Evolutionary conservation across 2,888 invertebrate species (phyloP), one percentile per base, ranked within the genome.

Genomic region (Mythimna ferrago): DNA sequence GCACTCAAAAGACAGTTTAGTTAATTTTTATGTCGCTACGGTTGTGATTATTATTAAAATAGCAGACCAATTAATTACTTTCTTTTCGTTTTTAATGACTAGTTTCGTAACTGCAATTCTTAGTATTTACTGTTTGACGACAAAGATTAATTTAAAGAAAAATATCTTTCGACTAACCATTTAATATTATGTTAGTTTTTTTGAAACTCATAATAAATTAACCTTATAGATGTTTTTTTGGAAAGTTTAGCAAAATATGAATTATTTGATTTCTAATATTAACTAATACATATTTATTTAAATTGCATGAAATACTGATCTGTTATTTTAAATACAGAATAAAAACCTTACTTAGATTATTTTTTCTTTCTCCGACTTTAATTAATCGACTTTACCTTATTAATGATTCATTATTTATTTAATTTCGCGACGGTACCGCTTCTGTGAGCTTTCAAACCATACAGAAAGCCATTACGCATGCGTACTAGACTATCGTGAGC

Each of bases 391-490:
- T 5, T 58, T 16, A 26, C 26, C 2, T 58, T 16, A 44, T 9
- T 21, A 14, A 57, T 38, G 7, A 16, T 51, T 48, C 10, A 51
- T 76, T 19, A n/a, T 38, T 58, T 19, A 1, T 51, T 73, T 5
- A 9, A 67, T 38, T 64, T 79, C 86, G 83, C 91, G 93, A 93
- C 87, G 89, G 92, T 91, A 91, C 67, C 84, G 94, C 93, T 93
- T 93, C 93, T 90, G 86, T 93, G 92, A 84, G 93, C 93, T 94
- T 94, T 94, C 89, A 78, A 77, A 72, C 6, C 26, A 68, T 67
- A 61, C 60, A 76, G 87, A 91, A 94, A 94, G 92, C 91, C 92
- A 92, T 88, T 81, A 89, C 89, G 91, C 93, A 93, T 91, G 94
- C 94, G 89, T 90, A 90, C 91, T 86, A 82, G 81, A 90, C 89